These are phyloP conservation scores for Kuschelorhynchus macadamiae DNA, from an alignment of 2,888 invertebrate species.

Conservation along the genomic window DNA sequence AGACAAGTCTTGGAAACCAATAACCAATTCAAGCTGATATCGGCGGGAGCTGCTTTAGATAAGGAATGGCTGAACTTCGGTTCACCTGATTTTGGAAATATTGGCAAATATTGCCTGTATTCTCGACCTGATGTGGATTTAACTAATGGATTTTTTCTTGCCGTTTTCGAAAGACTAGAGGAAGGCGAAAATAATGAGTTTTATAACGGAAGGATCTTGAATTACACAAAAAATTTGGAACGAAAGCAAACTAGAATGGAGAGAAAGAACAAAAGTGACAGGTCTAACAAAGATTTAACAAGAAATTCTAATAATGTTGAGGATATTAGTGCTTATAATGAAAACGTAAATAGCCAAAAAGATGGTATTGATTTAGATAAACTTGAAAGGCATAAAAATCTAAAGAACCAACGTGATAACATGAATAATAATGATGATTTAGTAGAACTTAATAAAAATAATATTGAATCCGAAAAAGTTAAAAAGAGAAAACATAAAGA, in stretches of 20 bases:
- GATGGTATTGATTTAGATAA: too few relatives aligned
- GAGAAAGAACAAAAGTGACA: neutral
- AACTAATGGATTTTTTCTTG: slow-evolving; percentile 96
- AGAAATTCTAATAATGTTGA: too few relatives aligned
- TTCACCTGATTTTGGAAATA: slow-evolving; percentile 75
- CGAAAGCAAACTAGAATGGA: slow-evolving; percentile 29
- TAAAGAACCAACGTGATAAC: too few relatives aligned
- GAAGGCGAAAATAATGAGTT: slow-evolving; percentile 66
- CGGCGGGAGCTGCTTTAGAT: slow-evolving; percentile 74
- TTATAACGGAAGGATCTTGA: slow-evolving; percentile 56
- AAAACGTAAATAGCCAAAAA: neutral
- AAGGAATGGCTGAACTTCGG: slow-evolving; percentile 80
- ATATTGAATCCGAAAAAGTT: too few relatives aligned
- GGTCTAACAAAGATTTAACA: neutral
- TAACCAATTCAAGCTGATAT: slow-evolving; percentile 75
- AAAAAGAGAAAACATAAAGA: too few relatives aligned
- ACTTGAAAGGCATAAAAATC: too few relatives aligned
- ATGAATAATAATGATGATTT: too few relatives aligned
- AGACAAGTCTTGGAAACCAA: slow-evolving; percentile 76
- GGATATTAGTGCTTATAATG: too few relatives aligned
- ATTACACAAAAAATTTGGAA: slow-evolving; percentile 54
- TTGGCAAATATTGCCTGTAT: slow-evolving; percentile 84
- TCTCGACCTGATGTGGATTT: slow-evolving; percentile 81
- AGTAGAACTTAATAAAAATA: too few relatives aligned
- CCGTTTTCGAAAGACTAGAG: slow-evolving; percentile 82